Evolutionary conservation across 2,113 vertebrate species (phyloP).

Genomic region (Acanthisitta chloris): DNA sequence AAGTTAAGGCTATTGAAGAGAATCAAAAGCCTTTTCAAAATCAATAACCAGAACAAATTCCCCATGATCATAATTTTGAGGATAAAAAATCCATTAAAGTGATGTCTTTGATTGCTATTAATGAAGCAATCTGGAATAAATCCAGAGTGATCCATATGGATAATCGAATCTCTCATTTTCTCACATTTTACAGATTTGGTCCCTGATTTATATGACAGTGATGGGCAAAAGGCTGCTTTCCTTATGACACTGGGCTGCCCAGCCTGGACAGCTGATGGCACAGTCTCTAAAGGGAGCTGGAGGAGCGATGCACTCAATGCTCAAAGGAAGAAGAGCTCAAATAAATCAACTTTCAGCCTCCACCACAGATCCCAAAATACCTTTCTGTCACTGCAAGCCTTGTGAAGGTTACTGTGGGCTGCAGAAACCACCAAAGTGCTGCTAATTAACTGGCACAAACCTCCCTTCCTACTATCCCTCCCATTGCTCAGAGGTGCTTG

Average conservation of each 20-base stretch:
- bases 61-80: constrained; percentile 58
- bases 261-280: background rate
- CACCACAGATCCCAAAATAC: background rate
- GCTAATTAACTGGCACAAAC: background rate
- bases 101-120: constrained; percentile 66
- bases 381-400: background rate
- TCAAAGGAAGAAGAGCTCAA: background rate
- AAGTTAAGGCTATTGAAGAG: constrained; percentile 61
- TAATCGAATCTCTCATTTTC: constrained; percentile 58
- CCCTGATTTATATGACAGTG: background rate
- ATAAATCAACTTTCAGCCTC: background rate
- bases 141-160: constrained; percentile 67
- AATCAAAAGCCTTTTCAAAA: constrained; percentile 64
- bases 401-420: background rate
- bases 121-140: constrained; percentile 65
- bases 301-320: background rate
- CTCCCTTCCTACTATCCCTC: background rate
- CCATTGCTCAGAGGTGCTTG: background rate
- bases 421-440: background rate
- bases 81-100: constrained; percentile 69
- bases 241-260: background rate
- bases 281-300: background rate
- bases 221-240: background rate
- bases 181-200: constrained; percentile 42
- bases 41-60: constrained; percentile 67